phyloP scores from a whole-genome alignment of 2,797 vertebrate species.

The Remorina albescens region DNA sequence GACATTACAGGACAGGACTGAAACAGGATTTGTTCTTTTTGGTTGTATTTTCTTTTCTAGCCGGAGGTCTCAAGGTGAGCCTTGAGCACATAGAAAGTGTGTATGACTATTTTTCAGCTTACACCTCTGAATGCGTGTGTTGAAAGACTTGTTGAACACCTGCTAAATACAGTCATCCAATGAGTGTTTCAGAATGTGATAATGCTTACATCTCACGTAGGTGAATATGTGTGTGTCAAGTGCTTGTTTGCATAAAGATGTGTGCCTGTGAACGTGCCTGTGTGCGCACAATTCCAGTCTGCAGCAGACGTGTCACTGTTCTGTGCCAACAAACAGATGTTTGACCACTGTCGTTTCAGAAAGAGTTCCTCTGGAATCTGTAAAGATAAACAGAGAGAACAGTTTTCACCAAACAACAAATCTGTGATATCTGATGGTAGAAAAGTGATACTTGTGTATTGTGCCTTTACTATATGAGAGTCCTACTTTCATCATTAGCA shows the following conservation, averaged over 20 bases:
- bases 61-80: slow-evolving; percentile 18
- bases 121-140: slow-evolving; percentile 6
- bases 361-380: slow-evolving; percentile 80
- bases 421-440: slow-evolving; percentile 75
- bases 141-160: slow-evolving; percentile 41
- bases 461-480: slow-evolving; percentile 32
- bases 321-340: slow-evolving; percentile 84
- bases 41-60: slow-evolving; percentile 23
- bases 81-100: slow-evolving; percentile 16
- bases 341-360: slow-evolving; percentile 77
- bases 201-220: slow-evolving; percentile 31
- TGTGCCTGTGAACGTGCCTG: slow-evolving; percentile 55
- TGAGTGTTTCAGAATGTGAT: slow-evolving; percentile 1
- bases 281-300: slow-evolving; percentile 77
- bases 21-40: slow-evolving; percentile 27
- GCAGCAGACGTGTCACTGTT: slow-evolving; percentile 79
- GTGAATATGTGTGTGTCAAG: slow-evolving; percentile 41
- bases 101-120: slow-evolving; percentile 14
- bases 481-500: slow-evolving; percentile 28
- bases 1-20: slow-evolving; percentile 26
- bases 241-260: slow-evolving; percentile 53
- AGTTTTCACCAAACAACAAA: slow-evolving; percentile 83
- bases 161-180: slow-evolving; percentile 25
- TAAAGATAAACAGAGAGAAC: slow-evolving; percentile 81
- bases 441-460: slow-evolving; percentile 45